These are phyloP conservation scores for Bos taurus DNA, from an alignment of 2,113 vertebrate genomes.

Conservation along the genomic window DNA sequence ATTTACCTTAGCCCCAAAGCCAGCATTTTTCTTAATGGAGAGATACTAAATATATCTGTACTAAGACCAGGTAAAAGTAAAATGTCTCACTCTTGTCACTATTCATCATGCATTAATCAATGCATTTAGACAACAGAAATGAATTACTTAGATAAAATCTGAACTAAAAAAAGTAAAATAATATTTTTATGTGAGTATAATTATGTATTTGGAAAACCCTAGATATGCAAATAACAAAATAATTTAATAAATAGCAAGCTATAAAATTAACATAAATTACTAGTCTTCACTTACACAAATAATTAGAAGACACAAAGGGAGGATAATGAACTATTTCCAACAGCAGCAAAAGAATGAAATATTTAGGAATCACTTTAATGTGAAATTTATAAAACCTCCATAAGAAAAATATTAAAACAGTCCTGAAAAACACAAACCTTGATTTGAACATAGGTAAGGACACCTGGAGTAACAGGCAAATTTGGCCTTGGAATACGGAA, in stretches of 20 bases:
- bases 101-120: not conserved
- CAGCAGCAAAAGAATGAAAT: not conserved
- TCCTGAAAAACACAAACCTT: not conserved
- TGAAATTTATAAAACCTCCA: not conserved
- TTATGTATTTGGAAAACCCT: not conserved
- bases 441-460: not conserved
- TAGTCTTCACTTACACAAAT: not conserved
- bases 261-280: conserved; percentile 10
- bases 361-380: conserved; percentile 24
- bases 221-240: not conserved
- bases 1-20: not conserved
- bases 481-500: no score
- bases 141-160: not conserved
- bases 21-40: not conserved
- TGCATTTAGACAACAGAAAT: not conserved
- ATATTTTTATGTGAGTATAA: not conserved
- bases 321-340: not conserved
- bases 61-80: not conserved
- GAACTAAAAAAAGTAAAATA: not conserved
- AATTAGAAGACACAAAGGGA: not conserved
- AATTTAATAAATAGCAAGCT: not conserved
- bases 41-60: not conserved
- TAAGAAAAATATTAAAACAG: not conserved
- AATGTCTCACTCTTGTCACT: not conserved
- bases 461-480: not conserved